Conservation (phyloP, 2,888 invertebrate genomes). For the Argyresthia goedartella region DNA sequence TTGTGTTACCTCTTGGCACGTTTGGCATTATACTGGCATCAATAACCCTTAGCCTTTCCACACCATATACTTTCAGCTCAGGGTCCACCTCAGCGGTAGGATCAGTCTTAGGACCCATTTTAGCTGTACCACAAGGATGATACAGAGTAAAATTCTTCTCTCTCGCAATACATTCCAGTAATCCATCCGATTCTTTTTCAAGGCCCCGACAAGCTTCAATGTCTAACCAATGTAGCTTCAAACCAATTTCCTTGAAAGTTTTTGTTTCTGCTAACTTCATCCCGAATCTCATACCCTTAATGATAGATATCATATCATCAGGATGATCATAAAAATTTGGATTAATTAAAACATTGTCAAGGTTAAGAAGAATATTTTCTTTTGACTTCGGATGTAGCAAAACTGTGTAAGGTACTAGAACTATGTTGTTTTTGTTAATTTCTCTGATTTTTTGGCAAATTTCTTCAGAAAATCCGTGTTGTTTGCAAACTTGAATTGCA, state of each 20-base stretch:
- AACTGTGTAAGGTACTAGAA: constrained; percentile 63
- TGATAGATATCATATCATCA: constrained; percentile 54
- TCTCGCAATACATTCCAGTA: constrained; percentile 32
- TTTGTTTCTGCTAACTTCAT: constrained; percentile 30
- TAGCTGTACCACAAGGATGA: constrained; percentile 77
- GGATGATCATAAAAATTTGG: constrained; percentile 73
- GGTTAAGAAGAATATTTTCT: constrained; percentile 74
- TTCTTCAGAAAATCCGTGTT: constrained; percentile 30
- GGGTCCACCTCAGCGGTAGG: constrained; percentile 65
- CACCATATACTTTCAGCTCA: constrained; percentile 64
- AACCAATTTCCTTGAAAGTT: constrained; percentile 27
- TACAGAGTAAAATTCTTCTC: constrained; percentile 65
- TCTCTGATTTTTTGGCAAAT: constrained; percentile 23
- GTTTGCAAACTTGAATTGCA: constrained; percentile 21
- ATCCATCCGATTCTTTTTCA: constrained; percentile 25
- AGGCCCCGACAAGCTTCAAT: constrained; percentile 32
- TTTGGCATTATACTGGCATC: constrained; percentile 77
- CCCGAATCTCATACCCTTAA: constrained; percentile 23
- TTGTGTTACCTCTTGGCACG: constrained; percentile 73
- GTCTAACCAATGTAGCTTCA: constrained; percentile 35
- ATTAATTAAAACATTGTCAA: constrained; percentile 63
- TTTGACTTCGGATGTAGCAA: constrained; percentile 77
- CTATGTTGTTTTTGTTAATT: constrained; percentile 28
- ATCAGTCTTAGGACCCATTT: constrained; percentile 69
- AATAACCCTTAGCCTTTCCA: constrained; percentile 68